phyloP scores from a whole-genome alignment of 2,888 invertebrate genomes.

The Dinocampus coccinellae region DNA sequence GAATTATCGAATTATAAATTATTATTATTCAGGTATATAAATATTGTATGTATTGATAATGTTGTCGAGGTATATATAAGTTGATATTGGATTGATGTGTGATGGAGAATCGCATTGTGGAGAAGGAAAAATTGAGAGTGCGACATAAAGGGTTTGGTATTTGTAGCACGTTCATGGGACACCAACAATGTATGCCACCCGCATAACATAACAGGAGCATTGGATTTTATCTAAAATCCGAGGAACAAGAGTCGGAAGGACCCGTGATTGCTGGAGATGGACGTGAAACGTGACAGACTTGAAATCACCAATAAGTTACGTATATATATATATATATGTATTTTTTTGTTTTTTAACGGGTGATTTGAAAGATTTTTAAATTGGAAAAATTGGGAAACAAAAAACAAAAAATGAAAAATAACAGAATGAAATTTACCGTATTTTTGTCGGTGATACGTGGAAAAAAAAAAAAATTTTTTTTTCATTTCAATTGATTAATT shows the following conservation, averaged over 20 bases:
- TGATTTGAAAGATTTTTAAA: background rate
- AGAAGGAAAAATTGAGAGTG: constrained; percentile 51
- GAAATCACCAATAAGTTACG: constrained; percentile 41
- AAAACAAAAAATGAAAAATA: too few relatives aligned
- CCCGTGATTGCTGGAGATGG: constrained; percentile 62
- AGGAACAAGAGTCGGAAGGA: background rate
- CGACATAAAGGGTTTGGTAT: constrained; percentile 59
- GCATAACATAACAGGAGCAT: constrained; percentile 70
- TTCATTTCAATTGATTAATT: background rate
- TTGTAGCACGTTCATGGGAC: constrained; percentile 66
- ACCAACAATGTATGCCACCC: constrained; percentile 68
- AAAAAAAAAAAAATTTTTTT: too few relatives aligned
- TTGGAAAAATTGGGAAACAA: background rate
- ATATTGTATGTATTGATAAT: too few relatives aligned
- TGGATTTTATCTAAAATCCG: constrained; percentile 69
- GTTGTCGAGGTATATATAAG: too few relatives aligned
- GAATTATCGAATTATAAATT: too few relatives aligned
- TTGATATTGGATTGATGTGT: too few relatives aligned
- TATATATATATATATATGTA: too few relatives aligned
- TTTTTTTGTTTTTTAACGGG: too few relatives aligned
- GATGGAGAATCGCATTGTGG: background rate
- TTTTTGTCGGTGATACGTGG: background rate
- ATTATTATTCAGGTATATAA: too few relatives aligned
- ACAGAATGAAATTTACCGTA: background rate
- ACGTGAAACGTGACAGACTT: constrained; percentile 62